A percentile compares a stretch with the other conserved stretches of the same genome.
Conservation (phyloP, 2,797 vertebrate genomes). For the Sardinella longiceps region DNA sequence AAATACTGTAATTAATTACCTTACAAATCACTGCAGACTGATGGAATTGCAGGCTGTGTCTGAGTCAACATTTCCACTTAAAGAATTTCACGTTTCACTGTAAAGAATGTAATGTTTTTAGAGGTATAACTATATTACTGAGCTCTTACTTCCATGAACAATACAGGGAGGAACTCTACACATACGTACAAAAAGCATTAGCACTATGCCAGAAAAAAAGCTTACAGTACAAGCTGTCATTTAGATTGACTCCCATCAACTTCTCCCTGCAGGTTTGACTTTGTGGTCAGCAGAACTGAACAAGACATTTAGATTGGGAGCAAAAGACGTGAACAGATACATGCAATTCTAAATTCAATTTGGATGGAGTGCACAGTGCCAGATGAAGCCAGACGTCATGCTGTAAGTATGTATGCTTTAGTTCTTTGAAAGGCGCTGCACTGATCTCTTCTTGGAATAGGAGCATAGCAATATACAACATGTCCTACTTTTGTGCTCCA, state of each 20-base stretch:
- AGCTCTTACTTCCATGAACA: not conserved
- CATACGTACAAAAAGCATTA: not conserved
- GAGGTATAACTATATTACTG: too few relatives aligned
- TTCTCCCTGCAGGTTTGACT: not conserved
- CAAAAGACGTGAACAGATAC: not conserved
- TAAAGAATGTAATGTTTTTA: too few relatives aligned
- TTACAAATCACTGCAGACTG: not conserved
- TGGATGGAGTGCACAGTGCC: slow-evolving; percentile 18
- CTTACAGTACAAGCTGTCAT: not conserved
- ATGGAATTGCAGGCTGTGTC: not conserved
- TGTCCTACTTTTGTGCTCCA: not conserved
- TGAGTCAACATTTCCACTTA: not conserved
- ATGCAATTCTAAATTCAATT: slow-evolving; percentile 14
- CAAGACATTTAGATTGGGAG: not conserved
- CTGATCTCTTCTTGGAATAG: slow-evolving; percentile 19
- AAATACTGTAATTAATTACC: not conserved
- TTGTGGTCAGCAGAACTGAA: not conserved
- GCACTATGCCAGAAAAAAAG: not conserved
- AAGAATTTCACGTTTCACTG: too few relatives aligned
- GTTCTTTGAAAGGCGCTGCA: slow-evolving; percentile 1
- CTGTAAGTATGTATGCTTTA: slow-evolving; percentile 8
- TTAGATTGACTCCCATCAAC: not conserved
- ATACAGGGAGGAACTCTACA: not conserved
- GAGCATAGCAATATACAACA: not conserved
- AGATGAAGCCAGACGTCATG: slow-evolving; percentile 15